phyloP scores from a whole-genome alignment of 2,113 vertebrate species.

The Albula glossodonta region DNA sequence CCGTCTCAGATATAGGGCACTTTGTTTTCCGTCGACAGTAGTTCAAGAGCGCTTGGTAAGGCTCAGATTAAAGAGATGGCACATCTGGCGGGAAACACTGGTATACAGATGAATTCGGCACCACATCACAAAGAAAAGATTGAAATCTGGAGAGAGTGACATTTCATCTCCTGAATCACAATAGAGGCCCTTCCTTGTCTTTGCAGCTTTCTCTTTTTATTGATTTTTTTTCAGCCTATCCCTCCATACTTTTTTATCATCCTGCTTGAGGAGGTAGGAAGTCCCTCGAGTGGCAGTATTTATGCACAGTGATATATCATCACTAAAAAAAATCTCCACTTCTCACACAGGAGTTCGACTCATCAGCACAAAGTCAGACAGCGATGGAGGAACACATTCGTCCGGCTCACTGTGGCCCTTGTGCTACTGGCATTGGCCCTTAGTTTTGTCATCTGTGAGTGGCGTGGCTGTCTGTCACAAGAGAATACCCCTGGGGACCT shows the following conservation, averaged over 20 bases:
- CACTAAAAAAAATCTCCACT: not conserved
- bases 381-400: slow-evolving; percentile 27
- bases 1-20: not conserved
- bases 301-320: not conserved
- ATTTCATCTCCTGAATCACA: slow-evolving; percentile 1
- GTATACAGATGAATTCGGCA: slow-evolving; percentile 18
- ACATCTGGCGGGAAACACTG: slow-evolving; percentile 6
- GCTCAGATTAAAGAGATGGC: slow-evolving; percentile 27
- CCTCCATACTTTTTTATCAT: not conserved
- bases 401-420: slow-evolving; percentile 35
- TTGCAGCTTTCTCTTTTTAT: slow-evolving; percentile 15
- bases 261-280: not conserved
- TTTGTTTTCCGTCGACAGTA: slow-evolving; percentile 14
- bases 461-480: slow-evolving; percentile 29
- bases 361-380: not conserved
- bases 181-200: slow-evolving; percentile 8
- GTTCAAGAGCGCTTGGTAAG: not conserved
- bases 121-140: slow-evolving; percentile 15
- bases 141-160: slow-evolving; percentile 15
- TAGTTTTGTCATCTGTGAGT: slow-evolving; percentile 39
- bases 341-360: not conserved
- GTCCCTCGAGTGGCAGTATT: not conserved
- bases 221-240: slow-evolving; percentile 7
- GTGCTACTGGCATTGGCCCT: slow-evolving; percentile 42
- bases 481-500: not conserved